Evolutionary conservation across 2,888 invertebrate genomes (phyloP).

Genomic region (Tetranychus piercei): DNA sequence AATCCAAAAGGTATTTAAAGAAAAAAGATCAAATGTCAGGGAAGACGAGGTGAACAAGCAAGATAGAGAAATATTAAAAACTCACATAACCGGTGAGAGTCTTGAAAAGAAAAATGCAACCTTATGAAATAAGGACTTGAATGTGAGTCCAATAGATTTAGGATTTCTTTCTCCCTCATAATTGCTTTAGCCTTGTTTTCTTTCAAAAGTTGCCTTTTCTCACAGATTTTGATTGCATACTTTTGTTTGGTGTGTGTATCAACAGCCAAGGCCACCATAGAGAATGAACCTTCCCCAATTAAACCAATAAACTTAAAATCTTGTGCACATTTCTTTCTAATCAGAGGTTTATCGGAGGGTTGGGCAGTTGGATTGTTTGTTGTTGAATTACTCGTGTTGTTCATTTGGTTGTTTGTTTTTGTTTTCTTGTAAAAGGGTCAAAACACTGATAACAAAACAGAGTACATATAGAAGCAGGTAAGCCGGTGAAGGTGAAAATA

Average conservation of each 20-base stretch:
- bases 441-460: not conserved
- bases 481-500: not conserved
- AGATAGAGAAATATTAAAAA: slow-evolving; percentile 15
- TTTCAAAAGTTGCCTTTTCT: slow-evolving; percentile 74
- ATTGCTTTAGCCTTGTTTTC: slow-evolving; percentile 86
- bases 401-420: not conserved
- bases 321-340: slow-evolving; percentile 10
- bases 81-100: slow-evolving; percentile 41
- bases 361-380: not conserved
- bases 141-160: slow-evolving; percentile 57
- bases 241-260: slow-evolving; percentile 72
- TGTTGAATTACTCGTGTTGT: not conserved
- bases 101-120: slow-evolving; percentile 91
- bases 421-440: not conserved
- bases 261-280: slow-evolving; percentile 55
- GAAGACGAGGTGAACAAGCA: not conserved
- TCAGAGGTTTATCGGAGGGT: not conserved
- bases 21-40: not conserved
- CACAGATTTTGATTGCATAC: slow-evolving; percentile 96
- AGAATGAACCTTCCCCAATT: slow-evolving; percentile 92
- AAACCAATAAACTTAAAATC: slow-evolving; percentile 88
- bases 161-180: slow-evolving; percentile 77
- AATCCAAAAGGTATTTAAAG: not conserved
- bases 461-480: not conserved
- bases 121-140: slow-evolving; percentile 69